Conservation (phyloP, 2,888 invertebrate genomes). For the Cryptosula pallasiana region DNA sequence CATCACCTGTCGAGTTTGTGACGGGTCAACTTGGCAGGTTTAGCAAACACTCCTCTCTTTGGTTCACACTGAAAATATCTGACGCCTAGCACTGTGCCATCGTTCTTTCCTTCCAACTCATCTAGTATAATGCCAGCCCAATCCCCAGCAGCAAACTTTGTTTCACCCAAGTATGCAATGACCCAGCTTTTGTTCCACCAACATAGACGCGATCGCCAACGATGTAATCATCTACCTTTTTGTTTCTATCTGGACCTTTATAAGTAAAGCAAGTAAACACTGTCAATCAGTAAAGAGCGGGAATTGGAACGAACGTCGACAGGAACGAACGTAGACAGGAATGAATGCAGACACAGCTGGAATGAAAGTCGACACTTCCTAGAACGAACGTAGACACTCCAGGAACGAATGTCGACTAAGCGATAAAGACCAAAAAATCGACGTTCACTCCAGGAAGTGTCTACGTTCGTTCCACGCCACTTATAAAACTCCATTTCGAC, state of each 20-base stretch:
- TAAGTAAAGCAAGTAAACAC: too few species aligned
- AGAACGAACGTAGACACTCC: too few species aligned
- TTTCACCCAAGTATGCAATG: constrained; percentile 52
- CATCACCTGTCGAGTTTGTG: constrained; percentile 26
- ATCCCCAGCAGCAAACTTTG: constrained; percentile 52
- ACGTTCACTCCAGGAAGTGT: too few species aligned
- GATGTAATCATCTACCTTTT: constrained; percentile 80
- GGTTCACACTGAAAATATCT: constrained; percentile 53
- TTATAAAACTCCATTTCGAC: too few species aligned
- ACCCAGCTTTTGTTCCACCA: constrained; percentile 50
- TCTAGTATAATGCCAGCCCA: constrained; percentile 53
- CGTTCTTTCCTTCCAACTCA: constrained; percentile 52
- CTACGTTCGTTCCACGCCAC: too few species aligned
- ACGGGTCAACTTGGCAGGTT: constrained; percentile 66
- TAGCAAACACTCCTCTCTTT: constrained; percentile 51
- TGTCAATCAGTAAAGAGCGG: too few species aligned
- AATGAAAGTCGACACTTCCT: too few species aligned
- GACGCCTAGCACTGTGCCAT: constrained; percentile 51
- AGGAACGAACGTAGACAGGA: too few species aligned
- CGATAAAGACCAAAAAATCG: too few species aligned
- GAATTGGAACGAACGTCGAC: too few species aligned
- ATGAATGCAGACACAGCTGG: too few species aligned
- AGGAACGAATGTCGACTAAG: too few species aligned
- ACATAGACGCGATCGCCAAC: constrained; percentile 87
- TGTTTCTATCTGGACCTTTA: constrained; percentile 14